These are phyloP conservation scores for Pristionchus mayeri DNA, from an alignment of 2,888 invertebrate genomes.

Conservation along the genomic window DNA sequence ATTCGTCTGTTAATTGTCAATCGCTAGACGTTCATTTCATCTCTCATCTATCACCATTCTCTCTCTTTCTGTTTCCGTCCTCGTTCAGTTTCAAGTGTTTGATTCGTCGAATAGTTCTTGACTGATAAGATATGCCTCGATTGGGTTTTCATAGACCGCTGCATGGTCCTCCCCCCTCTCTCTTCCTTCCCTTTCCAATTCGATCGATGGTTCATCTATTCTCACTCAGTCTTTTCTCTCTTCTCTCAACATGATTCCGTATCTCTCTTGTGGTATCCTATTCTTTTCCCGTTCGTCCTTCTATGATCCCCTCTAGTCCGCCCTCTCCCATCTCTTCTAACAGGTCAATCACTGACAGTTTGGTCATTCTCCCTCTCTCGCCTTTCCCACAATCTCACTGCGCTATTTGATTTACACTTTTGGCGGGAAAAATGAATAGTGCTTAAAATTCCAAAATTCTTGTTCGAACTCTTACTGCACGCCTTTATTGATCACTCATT, in stretches of 20 bases:
- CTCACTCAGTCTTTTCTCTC: constrained; percentile 15
- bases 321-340: constrained; percentile 20
- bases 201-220: constrained; percentile 22
- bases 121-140: constrained; percentile 20
- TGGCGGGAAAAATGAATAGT: constrained; percentile 3
- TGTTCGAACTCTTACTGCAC: not conserved
- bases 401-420: constrained; percentile 32
- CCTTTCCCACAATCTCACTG: constrained; percentile 14
- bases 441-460: not conserved
- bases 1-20: not conserved
- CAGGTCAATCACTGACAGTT: constrained; percentile 36
- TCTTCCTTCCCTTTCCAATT: not conserved
- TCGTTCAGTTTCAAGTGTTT: not conserved
- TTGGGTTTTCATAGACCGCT: not conserved
- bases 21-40: not conserved
- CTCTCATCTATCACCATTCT: not conserved
- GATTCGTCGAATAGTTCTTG: not conserved
- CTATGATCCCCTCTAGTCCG: not conserved
- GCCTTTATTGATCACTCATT: not conserved
- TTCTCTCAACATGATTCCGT: constrained; percentile 22
- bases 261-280: not conserved
- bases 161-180: not conserved
- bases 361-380: constrained; percentile 10
- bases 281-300: not conserved
- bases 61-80: not conserved